Evolutionary conservation across 1,140 invertebrate genomes (phyloP).

Genomic region (Meloidogyne exigua): DNA sequence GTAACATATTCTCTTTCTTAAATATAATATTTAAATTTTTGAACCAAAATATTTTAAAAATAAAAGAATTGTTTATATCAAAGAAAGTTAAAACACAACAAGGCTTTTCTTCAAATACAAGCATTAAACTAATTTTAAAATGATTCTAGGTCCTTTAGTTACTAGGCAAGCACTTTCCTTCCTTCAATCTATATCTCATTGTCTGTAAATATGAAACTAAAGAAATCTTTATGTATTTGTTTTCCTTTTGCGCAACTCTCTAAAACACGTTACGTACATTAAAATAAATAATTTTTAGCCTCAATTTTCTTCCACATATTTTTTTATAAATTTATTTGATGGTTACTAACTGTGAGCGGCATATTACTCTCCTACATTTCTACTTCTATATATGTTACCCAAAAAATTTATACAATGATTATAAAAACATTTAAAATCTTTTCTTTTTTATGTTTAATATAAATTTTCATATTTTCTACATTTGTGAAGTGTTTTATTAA

Average conservation of each 20-base stretch:
- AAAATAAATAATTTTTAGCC: conserved; percentile 2
- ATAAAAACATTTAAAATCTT: conserved; percentile 1
- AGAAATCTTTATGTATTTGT: background rate
- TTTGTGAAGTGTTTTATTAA: no score
- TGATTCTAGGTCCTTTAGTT: conserved; percentile 4
- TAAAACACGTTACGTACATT: background rate
- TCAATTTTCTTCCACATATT: background rate
- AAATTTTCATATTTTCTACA: no score
- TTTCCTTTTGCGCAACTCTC: background rate
- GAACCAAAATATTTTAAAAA: background rate
- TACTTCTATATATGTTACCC: background rate
- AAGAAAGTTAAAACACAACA: background rate
- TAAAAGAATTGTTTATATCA: background rate
- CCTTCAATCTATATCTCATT: background rate
- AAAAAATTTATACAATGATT: background rate
- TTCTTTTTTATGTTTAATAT: background rate
- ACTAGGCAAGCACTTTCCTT: background rate
- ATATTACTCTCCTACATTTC: conserved; percentile 4
- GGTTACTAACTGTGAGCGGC: conserved; percentile 3
- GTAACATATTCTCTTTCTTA: no score
- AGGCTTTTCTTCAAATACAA: background rate
- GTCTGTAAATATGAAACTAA: background rate
- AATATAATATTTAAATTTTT: no score
- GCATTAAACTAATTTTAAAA: background rate
- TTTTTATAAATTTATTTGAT: conserved; percentile 3